Evolutionary conservation across 2,888 invertebrate genomes (phyloP).

Genomic region (Ryuthela nishihirai): DNA sequence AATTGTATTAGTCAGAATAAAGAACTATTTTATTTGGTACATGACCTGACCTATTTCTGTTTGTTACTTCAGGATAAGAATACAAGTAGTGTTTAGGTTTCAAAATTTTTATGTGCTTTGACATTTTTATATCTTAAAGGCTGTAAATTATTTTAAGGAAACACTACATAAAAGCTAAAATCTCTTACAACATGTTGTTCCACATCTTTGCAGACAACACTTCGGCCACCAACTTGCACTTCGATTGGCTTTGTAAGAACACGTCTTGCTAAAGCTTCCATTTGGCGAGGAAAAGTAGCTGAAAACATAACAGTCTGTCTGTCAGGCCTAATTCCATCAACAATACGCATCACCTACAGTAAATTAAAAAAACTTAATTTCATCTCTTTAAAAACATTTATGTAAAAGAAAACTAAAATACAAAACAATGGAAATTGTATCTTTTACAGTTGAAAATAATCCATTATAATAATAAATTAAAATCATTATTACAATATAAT

Average conservation of each 20-base stretch:
- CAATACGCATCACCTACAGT: conserved; percentile 83
- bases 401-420: too few relatives aligned
- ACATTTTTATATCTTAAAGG: too few relatives aligned
- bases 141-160: neutral
- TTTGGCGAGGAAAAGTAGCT: conserved; percentile 97
- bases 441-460: neutral
- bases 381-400: too few relatives aligned
- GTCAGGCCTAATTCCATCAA: conserved; percentile 95
- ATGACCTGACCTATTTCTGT: too few relatives aligned
- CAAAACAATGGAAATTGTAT: neutral
- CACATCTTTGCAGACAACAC: conserved; percentile 96
- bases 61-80: too few relatives aligned
- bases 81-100: too few relatives aligned
- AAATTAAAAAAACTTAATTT: too few relatives aligned
- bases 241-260: conserved; percentile 94
- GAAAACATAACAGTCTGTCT: conserved; percentile 98
- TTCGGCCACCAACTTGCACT: conserved; percentile 91
- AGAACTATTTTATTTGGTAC: too few relatives aligned
- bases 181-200: conserved; percentile 79
- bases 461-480: neutral
- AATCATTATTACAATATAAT: neutral
- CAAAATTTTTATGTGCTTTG: too few relatives aligned
- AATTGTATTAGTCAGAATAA: too few relatives aligned
- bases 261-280: conserved; percentile 95
- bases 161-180: neutral